Conservation (phyloP, 2,888 invertebrate species). For the Agrypnus murinus region DNA sequence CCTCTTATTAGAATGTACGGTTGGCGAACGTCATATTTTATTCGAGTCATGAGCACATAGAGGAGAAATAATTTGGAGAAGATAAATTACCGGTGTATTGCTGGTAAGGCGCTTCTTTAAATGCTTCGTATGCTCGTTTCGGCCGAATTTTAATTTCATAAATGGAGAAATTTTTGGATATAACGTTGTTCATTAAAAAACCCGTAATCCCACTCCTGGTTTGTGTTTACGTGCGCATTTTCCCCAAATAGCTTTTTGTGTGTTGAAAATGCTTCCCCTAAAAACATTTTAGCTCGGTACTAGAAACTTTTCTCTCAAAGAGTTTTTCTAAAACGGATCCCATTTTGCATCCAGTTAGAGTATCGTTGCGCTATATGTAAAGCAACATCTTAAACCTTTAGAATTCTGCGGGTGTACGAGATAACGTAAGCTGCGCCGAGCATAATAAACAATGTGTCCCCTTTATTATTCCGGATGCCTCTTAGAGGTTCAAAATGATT, state of each 20-base stretch:
- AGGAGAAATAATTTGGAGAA: constrained; percentile 26
- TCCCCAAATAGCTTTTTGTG: neutral
- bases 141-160: constrained; percentile 11
- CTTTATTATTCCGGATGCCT: constrained; percentile 39
- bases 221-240: constrained; percentile 6
- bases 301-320: neutral
- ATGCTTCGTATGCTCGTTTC: neutral
- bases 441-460: constrained; percentile 43
- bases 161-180: neutral
- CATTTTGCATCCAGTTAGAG: constrained; percentile 17
- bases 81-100: constrained; percentile 26
- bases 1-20: constrained; percentile 24
- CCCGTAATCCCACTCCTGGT: constrained; percentile 3
- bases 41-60: constrained; percentile 19
- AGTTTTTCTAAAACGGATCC: constrained; percentile 8
- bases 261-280: constrained; percentile 12
- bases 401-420: constrained; percentile 41
- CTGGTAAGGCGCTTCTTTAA: neutral
- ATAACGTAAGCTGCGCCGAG: constrained; percentile 45
- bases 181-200: too few species aligned
- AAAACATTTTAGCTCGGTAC: constrained; percentile 11
- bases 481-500: constrained; percentile 30
- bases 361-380: constrained; percentile 29
- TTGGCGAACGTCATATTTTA: constrained; percentile 15
- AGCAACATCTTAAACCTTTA: constrained; percentile 36